phyloP scores from a whole-genome alignment of 2,113 vertebrate species.

The Oncorhynchus tshawytscha region DNA sequence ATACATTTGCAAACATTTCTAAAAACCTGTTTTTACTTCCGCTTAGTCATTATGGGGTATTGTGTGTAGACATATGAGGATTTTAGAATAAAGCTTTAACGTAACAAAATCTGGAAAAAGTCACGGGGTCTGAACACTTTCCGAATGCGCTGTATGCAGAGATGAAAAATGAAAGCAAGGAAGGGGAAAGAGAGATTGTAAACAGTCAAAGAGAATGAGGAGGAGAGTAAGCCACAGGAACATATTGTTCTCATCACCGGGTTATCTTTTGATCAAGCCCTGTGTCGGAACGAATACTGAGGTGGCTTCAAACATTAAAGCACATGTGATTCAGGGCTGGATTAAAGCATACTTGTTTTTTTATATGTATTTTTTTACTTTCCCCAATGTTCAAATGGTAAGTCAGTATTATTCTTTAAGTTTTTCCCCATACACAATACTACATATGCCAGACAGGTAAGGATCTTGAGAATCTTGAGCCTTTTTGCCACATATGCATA shows the following conservation, averaged over 20 bases:
- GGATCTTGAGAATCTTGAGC: neutral
- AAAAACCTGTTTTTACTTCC: no score
- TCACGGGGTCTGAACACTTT: no score
- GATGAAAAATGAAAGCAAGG: conserved; percentile 5
- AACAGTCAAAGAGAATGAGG: neutral
- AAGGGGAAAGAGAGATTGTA: neutral
- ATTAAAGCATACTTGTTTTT: neutral
- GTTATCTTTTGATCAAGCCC: conserved; percentile 21
- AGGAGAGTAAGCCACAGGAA: conserved; percentile 23
- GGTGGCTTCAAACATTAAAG: neutral
- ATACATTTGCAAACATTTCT: no score
- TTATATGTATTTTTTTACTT: no score
- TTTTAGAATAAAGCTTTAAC: no score
- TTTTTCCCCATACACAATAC: neutral
- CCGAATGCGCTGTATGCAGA: neutral
- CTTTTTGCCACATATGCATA: neutral
- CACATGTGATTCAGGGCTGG: neutral
- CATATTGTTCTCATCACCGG: conserved; percentile 28
- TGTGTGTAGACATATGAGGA: no score
- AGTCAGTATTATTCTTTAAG: neutral
- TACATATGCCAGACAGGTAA: neutral
- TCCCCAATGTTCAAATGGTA: neutral
- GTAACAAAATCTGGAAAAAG: no score
- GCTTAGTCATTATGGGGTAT: no score
- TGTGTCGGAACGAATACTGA: neutral